These are phyloP conservation scores for Dicyema japonicum DNA, from an alignment of 1,140 invertebrate species.

Conservation along the genomic window DNA sequence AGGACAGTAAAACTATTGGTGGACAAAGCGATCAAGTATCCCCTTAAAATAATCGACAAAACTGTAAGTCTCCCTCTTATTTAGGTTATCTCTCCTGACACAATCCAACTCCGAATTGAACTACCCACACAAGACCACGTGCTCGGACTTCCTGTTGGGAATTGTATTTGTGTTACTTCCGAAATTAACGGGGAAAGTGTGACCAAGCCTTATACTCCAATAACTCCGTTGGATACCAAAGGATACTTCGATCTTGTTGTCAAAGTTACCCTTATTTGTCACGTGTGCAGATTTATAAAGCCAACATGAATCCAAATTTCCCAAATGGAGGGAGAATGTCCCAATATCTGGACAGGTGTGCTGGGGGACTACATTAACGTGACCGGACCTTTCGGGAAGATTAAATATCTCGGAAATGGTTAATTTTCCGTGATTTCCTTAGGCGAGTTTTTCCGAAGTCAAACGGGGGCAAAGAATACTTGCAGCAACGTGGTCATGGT, in stretches of 20 bases:
- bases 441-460: too few species aligned
- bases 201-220: slow-evolving; percentile 77
- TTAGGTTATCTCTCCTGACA: slow-evolving; percentile 59
- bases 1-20: too few species aligned
- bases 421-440: slow-evolving; percentile 37
- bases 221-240: slow-evolving; percentile 62
- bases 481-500: slow-evolving; percentile 21
- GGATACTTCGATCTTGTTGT: slow-evolving; percentile 77
- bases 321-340: slow-evolving; percentile 85
- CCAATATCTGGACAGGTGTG: slow-evolving; percentile 50
- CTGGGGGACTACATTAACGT: slow-evolving; percentile 70
- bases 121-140: slow-evolving; percentile 53
- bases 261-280: too few species aligned
- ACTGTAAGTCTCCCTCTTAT: too few species aligned
- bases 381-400: slow-evolving; percentile 54
- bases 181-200: slow-evolving; percentile 53
- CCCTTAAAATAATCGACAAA: too few species aligned
- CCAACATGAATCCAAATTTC: slow-evolving; percentile 77
- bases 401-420: slow-evolving; percentile 29
- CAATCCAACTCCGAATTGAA: slow-evolving; percentile 53
- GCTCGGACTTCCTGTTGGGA: slow-evolving; percentile 52
- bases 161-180: slow-evolving; percentile 68
- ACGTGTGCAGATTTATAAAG: too few species aligned
- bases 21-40: too few species aligned
- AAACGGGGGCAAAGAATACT: too few species aligned